These are phyloP conservation scores for Tethea ocularis DNA, from an alignment of 2,888 invertebrate genomes.

Conservation along the genomic window DNA sequence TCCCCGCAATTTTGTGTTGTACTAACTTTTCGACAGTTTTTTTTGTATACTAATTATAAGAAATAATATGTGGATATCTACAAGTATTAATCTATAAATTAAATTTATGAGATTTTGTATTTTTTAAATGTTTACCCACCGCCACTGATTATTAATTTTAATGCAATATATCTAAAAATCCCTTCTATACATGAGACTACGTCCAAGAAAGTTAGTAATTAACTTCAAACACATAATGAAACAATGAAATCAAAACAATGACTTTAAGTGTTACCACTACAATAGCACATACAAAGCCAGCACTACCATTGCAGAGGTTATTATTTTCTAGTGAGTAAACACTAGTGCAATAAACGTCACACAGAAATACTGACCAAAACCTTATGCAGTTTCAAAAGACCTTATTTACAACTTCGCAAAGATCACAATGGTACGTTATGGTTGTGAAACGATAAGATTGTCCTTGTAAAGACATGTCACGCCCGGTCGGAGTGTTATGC, in stretches of 20 bases:
- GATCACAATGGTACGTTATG: slow-evolving; percentile 23
- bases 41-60: no score
- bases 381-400: slow-evolving; percentile 10
- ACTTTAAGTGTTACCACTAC: not conserved
- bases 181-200: not conserved
- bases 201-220: not conserved
- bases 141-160: not conserved
- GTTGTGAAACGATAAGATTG: slow-evolving; percentile 23
- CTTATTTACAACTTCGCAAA: slow-evolving; percentile 23
- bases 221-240: not conserved
- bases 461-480: slow-evolving; percentile 44
- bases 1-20: no score
- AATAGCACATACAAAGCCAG: slow-evolving; percentile 28
- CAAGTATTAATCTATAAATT: no score
- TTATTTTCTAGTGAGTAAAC: slow-evolving; percentile 42
- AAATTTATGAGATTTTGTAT: no score
- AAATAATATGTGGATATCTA: no score
- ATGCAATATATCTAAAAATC: not conserved
- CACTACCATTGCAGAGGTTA: slow-evolving; percentile 22
- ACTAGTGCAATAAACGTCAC: slow-evolving; percentile 45
- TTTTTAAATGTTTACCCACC: no score
- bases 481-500: slow-evolving; percentile 55
- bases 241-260: slow-evolving; percentile 10
- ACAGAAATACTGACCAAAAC: slow-evolving; percentile 29
- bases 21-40: no score